Conservation (phyloP, 1,140 invertebrate genomes). For the Sycobia sp. region DNA sequence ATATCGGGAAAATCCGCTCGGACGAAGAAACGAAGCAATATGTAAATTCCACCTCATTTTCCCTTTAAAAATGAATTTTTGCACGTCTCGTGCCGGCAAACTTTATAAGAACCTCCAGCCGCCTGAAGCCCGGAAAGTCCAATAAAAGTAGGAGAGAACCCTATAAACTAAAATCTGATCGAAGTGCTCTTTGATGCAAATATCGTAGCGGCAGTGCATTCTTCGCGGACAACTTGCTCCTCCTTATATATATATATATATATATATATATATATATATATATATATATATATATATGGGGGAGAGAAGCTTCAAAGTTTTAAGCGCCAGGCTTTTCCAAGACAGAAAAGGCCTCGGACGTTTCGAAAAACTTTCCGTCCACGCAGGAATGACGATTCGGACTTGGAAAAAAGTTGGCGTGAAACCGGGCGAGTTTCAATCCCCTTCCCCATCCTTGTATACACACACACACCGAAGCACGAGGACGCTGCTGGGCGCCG, state of each 20-base stretch:
- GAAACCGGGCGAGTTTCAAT: slow-evolving; percentile 39
- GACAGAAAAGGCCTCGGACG: slow-evolving; percentile 42
- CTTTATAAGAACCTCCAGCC: slow-evolving; percentile 17
- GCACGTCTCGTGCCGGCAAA: slow-evolving; percentile 3
- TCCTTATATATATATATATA: no score
- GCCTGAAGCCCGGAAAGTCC: slow-evolving; percentile 18
- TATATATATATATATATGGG: no score
- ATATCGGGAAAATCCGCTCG: no score
- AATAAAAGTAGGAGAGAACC: slow-evolving; percentile 22
- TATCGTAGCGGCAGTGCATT: slow-evolving; percentile 6
- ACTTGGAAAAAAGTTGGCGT: slow-evolving; percentile 42
- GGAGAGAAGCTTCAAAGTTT: slow-evolving; percentile 1
- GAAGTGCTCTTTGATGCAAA: slow-evolving; percentile 31
- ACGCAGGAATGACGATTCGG: slow-evolving; percentile 43
- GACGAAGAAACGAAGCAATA: neutral
- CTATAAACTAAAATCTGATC: slow-evolving; percentile 28
- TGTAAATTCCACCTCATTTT: slow-evolving; percentile 23
- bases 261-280: no score
- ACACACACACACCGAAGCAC: no score
- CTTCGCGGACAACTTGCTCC: neutral
- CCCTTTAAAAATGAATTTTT: slow-evolving; percentile 26
- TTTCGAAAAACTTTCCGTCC: slow-evolving; percentile 43
- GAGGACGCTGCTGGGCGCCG: slow-evolving; percentile 15
- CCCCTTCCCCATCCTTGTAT: no score
- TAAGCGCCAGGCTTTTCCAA: slow-evolving; percentile 13